Evolutionary conservation across 2,113 vertebrate species (phyloP).

Genomic region (Bucco capensis): DNA sequence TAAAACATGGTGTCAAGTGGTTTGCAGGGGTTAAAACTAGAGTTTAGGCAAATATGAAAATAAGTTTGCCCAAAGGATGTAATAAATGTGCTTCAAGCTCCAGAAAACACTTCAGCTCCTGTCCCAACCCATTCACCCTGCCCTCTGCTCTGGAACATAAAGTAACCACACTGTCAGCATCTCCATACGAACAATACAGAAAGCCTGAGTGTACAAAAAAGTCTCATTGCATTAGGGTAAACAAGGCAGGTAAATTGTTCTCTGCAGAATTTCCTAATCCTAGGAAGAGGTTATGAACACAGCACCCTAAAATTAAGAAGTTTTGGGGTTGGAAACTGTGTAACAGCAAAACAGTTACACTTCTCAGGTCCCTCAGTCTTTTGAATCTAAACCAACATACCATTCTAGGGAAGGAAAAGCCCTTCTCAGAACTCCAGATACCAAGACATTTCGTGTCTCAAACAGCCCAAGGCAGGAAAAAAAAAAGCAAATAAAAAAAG

Average conservation of each 20-base stretch:
- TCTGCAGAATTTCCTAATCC: neutral
- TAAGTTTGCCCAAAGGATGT: neutral
- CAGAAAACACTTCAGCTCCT: neutral
- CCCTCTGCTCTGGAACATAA: neutral
- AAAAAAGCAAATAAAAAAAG: neutral
- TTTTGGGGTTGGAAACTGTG: neutral
- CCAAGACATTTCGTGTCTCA: neutral
- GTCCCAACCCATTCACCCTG: neutral
- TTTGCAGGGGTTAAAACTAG: neutral
- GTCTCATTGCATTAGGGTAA: neutral
- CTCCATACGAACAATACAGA: neutral
- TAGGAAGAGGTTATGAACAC: neutral
- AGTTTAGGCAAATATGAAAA: neutral
- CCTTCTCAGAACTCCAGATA: neutral
- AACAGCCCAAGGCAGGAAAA: fast-evolving
- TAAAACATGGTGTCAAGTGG: neutral
- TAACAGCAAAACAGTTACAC: neutral
- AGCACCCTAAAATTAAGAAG: neutral
- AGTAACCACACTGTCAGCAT: neutral
- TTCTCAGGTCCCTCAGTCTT: neutral
- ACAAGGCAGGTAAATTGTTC: neutral
- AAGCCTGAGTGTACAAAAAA: neutral
- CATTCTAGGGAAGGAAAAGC: neutral
- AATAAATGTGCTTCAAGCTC: neutral
- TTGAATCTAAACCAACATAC: neutral